A percentile compares a stretch with the other conserved stretches of the same genome.
Conservation (phyloP, 1,140 invertebrate species). For the Drosophila gunungcola region DNA sequence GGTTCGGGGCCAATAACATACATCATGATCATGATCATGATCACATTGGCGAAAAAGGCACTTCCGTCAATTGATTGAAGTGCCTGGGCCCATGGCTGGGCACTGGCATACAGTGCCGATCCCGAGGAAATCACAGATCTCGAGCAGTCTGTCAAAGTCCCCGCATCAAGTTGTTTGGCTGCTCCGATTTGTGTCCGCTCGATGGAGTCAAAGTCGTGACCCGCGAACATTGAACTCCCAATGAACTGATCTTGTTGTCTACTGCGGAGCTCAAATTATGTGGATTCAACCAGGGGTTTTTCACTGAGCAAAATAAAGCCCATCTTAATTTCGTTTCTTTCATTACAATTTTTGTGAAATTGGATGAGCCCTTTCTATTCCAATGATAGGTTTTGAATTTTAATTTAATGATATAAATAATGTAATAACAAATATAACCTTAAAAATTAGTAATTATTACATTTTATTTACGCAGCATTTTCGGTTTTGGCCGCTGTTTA, state of each 20-base stretch:
- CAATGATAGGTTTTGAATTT: too few species aligned
- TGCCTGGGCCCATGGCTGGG: conserved; percentile 10
- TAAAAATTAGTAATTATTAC: too few species aligned
- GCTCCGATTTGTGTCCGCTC: conserved; percentile 59
- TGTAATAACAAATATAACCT: too few species aligned
- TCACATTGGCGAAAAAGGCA: conserved; percentile 33
- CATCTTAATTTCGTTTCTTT: too few species aligned
- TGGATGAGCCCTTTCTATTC: too few species aligned
- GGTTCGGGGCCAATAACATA: conserved; percentile 53
- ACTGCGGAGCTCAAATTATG: conserved; percentile 8
- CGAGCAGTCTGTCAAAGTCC: conserved; percentile 37
- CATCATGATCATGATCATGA: conserved; percentile 55
- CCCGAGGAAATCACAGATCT: conserved; percentile 9
- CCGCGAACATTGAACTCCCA: conserved; percentile 73
- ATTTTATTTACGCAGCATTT: too few species aligned
- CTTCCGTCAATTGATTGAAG: conserved; percentile 63
- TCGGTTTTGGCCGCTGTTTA: too few species aligned
- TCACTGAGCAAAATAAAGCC: conserved; percentile 2
- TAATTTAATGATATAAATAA: too few species aligned
- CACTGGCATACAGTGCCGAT: conserved; percentile 1
- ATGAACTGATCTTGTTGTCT: conserved; percentile 55
- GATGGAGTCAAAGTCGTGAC: conserved; percentile 67
- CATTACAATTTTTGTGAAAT: too few species aligned
- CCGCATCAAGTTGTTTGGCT: conserved; percentile 35
- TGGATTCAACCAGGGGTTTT: conserved; percentile 1